Base-by-base conservation (phyloP, 2,888 invertebrate genomes). In the Tiliacea citrago region DNA sequence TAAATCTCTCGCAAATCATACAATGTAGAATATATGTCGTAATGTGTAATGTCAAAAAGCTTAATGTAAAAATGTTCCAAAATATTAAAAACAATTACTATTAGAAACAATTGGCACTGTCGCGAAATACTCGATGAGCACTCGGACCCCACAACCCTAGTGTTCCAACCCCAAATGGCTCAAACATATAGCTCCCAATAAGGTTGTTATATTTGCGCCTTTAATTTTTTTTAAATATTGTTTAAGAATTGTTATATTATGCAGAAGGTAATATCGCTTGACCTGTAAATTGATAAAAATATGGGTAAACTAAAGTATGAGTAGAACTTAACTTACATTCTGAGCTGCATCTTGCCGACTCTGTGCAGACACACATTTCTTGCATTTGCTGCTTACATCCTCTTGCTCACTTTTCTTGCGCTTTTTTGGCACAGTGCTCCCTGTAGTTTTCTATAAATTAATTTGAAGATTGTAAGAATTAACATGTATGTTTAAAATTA, bases 321-420 rank as follows among this genome's bases (percentile, higher is more conserved):
- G 58, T 35, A 10, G 58, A 35, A 58, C 10, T 9, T 35, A 49
- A 92, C 95, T 92, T 85, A 96, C 96, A 89, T 90, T 88, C 75
- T 86, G 83, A 73, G 83, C 84, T 18, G 83, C 78, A 39, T 89
- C 81, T 87, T 62, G 75, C 57, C 91, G 93, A 7, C 57, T 67
- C 57, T 83, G 87, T 18, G 82, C 79, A 9, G 88, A 71, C 49
- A 88, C 81, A 70, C 90, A 83, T 77, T 94, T 95, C 68, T 94
- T 95, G 67, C 85, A 86, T 84, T 93, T 94, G 66, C 90, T 91
- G 73, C 91, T 93, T 63, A 90, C 92, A 68, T 96, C 95, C 69
- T 96, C 96, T 42, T 91, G 87, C 69, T 95, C 94, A 88, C 93
- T 95, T 83, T 94, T 96, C 85, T 96, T 96, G 35, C 95, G 93